A percentile compares a stretch with the other conserved stretches of the same genome.
Conservation (phyloP, 2,797 vertebrate species). For the Tenualosa ilisha region DNA sequence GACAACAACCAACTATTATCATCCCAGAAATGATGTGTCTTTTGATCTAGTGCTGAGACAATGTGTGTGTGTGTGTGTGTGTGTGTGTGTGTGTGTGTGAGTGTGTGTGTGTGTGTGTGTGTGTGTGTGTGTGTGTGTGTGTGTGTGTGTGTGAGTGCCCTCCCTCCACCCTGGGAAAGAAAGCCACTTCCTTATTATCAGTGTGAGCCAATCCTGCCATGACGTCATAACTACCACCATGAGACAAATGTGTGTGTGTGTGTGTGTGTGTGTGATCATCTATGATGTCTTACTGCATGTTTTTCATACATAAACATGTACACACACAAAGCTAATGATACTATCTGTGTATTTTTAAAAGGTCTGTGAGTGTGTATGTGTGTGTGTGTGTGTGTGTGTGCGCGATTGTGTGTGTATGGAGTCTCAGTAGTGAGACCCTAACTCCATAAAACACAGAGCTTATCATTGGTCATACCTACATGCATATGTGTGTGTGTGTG, state of each 20-base stretch:
- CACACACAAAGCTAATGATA: constrained; percentile 6
- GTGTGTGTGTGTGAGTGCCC: neutral
- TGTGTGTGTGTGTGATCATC: constrained; percentile 21
- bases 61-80: constrained; percentile 32
- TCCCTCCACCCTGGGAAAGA: constrained; percentile 27
- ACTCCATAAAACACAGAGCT: neutral
- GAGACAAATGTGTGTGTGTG: neutral
- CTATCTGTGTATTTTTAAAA: no score
- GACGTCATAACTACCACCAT: neutral
- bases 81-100: neutral
- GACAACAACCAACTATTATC: neutral
- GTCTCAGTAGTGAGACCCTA: constrained; percentile 15
- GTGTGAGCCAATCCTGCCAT: constrained; percentile 22
- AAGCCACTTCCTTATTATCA: constrained; percentile 11
- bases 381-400: constrained; percentile 27
- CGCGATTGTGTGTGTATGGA: constrained; percentile 34
- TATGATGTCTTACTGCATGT: constrained; percentile 5
- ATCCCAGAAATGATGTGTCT: neutral
- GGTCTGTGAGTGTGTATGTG: constrained; percentile 11
- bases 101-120: neutral
- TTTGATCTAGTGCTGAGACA: constrained; percentile 23
- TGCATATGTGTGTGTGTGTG: neutral
- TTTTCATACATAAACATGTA: constrained; percentile 31
- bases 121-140: neutral
- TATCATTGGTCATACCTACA: neutral